Evolutionary conservation across 2,797 vertebrate species (phyloP).

Genomic region (Gambelia wislizenii): DNA sequence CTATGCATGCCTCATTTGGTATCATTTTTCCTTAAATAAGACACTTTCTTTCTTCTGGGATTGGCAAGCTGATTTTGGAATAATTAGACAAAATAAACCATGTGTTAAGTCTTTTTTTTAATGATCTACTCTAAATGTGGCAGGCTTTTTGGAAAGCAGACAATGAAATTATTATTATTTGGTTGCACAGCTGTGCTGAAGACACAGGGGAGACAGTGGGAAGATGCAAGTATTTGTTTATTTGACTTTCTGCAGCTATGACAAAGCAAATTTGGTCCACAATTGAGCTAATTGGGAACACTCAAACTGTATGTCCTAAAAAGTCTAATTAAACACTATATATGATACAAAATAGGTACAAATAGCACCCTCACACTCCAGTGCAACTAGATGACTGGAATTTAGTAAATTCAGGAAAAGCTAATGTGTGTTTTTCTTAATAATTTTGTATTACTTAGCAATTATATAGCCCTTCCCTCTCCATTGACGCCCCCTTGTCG

Average conservation of each 20-base stretch:
- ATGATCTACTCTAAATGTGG: constrained; percentile 67
- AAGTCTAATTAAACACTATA: constrained; percentile 67
- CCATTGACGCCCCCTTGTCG: no score
- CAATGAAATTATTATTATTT: constrained; percentile 74
- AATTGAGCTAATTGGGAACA: constrained; percentile 70
- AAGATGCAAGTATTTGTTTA: constrained; percentile 66
- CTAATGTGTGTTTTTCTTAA: rapidly evolving
- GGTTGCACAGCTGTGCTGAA: constrained; percentile 67
- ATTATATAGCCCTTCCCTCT: no score
- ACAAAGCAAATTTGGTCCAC: constrained; percentile 69
- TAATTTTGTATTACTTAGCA: not conserved
- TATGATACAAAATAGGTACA: constrained; percentile 50
- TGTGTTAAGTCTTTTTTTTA: constrained; percentile 48
- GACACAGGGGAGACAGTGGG: constrained; percentile 24
- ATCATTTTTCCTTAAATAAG: constrained; percentile 42
- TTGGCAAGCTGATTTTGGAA: constrained; percentile 59
- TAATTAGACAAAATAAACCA: constrained; percentile 68
- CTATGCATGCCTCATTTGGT: constrained; percentile 39
- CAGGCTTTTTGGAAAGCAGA: constrained; percentile 68
- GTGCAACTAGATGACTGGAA: constrained; percentile 21
- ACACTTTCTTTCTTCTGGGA: constrained; percentile 55
- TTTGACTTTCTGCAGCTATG: constrained; percentile 65
- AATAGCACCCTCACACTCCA: constrained; percentile 51
- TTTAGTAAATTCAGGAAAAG: constrained; percentile 10
- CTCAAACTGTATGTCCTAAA: constrained; percentile 62